A percentile compares a stretch with the other conserved stretches of the same genome.
Conservation (phyloP, 2,888 invertebrate genomes). For the Dynastes hyllus region DNA sequence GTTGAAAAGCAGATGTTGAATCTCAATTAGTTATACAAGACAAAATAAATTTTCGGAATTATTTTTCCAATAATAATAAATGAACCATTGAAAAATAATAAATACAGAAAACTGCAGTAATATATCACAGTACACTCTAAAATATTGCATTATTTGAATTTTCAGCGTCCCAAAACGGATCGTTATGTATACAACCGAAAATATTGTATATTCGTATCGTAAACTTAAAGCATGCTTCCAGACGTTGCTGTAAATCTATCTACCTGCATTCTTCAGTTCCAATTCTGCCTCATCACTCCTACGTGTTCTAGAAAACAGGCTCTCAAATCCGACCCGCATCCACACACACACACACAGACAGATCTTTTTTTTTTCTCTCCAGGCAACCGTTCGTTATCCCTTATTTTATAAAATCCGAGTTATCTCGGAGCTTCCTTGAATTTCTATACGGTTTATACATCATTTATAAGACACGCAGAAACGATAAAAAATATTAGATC, state of each 20-base stretch:
- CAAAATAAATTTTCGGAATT: too few relatives aligned
- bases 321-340: constrained; percentile 3
- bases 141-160: too few relatives aligned
- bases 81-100: too few relatives aligned
- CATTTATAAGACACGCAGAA: constrained; percentile 13
- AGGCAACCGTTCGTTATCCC: constrained; percentile 7
- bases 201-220: too few relatives aligned
- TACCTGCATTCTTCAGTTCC: constrained; percentile 37
- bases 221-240: background rate
- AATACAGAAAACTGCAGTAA: too few relatives aligned
- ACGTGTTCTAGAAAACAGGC: constrained; percentile 28
- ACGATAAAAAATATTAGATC: background rate
- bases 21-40: too few relatives aligned
- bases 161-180: too few relatives aligned
- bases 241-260: background rate
- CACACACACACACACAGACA: background rate
- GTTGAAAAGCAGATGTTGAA: too few relatives aligned
- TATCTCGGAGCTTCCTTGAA: constrained; percentile 12
- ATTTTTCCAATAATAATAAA: too few relatives aligned
- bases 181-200: too few relatives aligned
- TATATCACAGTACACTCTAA: too few relatives aligned
- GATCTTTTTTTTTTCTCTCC: background rate
- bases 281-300: constrained; percentile 29
- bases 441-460: constrained; percentile 23
- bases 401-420: constrained; percentile 16